Evolutionary conservation across 2,113 vertebrate genomes (phyloP).

Genomic region (Amphiprion percula): DNA sequence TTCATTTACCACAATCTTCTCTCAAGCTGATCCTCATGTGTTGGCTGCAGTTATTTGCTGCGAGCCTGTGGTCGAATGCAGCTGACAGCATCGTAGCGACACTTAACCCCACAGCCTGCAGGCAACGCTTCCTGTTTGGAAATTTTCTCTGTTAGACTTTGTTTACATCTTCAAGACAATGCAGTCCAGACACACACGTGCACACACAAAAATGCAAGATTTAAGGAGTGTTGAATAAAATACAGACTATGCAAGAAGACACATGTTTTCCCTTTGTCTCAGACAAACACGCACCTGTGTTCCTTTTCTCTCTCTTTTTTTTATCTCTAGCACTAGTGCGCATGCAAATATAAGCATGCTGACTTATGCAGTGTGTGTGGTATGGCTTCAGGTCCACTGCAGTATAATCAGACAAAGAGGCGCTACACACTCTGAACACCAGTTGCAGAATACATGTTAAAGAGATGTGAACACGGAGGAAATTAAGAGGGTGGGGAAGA

Average conservation of each 20-base stretch:
- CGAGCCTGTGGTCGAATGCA: slow-evolving; percentile 16
- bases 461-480: not conserved
- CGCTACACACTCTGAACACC: slow-evolving; percentile 19
- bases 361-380: slow-evolving; percentile 33
- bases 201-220: slow-evolving; percentile 20
- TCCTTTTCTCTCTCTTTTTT: not conserved
- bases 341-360: not conserved
- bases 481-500: not conserved
- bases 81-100: slow-evolving; percentile 33
- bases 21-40: slow-evolving; percentile 10
- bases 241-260: slow-evolving; percentile 17
- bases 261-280: not conserved
- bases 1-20: not conserved
- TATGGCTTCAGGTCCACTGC: slow-evolving; percentile 48
- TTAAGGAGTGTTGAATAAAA: slow-evolving; percentile 1
- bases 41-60: slow-evolving; percentile 37
- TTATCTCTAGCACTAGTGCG: not conserved
- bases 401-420: slow-evolving; percentile 51
- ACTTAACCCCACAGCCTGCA: slow-evolving; percentile 23
- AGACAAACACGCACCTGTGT: slow-evolving; percentile 12
- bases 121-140: slow-evolving; percentile 56
- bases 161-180: slow-evolving; percentile 67
- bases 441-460: not conserved
- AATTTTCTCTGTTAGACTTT: slow-evolving; percentile 46
- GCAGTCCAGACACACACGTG: slow-evolving; percentile 21